phyloP scores from a whole-genome alignment of 2,888 invertebrate genomes.

The Acholoe squamosa region DNA sequence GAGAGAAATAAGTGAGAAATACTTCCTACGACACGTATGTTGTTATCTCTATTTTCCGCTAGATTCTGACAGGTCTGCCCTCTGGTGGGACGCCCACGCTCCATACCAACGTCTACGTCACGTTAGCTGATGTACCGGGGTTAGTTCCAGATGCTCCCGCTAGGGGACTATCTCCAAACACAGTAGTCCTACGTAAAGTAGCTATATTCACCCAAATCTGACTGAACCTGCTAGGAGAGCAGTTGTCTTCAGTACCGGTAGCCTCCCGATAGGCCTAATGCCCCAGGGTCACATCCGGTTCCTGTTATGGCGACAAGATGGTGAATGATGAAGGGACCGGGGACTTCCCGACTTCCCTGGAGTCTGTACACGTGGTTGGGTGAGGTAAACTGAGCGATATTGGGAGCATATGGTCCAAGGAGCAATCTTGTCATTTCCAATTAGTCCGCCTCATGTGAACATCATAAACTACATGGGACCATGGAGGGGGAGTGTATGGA shows the following conservation, averaged over 20 bases:
- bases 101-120: neutral
- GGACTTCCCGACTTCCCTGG: constrained; percentile 17
- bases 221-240: neutral
- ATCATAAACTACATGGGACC: constrained; percentile 27
- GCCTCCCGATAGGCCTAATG: constrained; percentile 17
- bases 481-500: neutral
- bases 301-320: constrained; percentile 3
- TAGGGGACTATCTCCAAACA: neutral
- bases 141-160: constrained; percentile 1
- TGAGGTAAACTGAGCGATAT: constrained; percentile 26
- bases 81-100: neutral
- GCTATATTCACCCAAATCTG: too few relatives aligned
- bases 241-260: neutral
- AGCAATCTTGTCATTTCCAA: neutral
- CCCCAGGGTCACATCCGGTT: constrained; percentile 17
- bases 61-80: neutral
- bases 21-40: neutral
- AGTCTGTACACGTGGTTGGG: neutral
- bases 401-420: constrained; percentile 8
- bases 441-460: neutral
- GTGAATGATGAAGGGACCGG: constrained; percentile 4
- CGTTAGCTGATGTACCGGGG: too few relatives aligned
- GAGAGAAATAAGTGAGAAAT: neutral
- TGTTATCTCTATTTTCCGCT: constrained; percentile 41
- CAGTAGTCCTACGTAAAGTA: neutral